Conservation (phyloP, 2,888 invertebrate genomes). For the Catocala nupta region DNA sequence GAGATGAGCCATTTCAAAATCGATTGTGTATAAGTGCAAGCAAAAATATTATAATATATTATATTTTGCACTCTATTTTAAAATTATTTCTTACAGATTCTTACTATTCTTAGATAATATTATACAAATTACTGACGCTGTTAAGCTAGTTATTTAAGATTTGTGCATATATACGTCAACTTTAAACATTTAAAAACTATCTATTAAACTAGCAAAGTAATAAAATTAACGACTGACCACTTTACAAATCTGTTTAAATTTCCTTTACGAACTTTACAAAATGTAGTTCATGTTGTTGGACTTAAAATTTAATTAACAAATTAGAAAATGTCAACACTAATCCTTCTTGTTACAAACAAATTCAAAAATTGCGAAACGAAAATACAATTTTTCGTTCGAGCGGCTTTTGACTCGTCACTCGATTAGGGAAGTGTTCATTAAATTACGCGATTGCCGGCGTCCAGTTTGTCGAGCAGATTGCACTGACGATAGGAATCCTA, state of each 20-base stretch:
- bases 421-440: conserved; percentile 83
- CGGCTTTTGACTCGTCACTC: conserved; percentile 72
- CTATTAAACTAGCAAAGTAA: no score
- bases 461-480: conserved; percentile 78
- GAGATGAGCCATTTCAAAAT: no score
- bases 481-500: conserved; percentile 66
- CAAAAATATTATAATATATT: no score
- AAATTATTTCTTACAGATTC: no score
- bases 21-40: no score
- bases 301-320: conserved; percentile 28
- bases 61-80: no score
- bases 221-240: no score
- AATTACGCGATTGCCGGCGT: conserved; percentile 80
- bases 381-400: conserved; percentile 68
- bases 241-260: neutral
- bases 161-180: no score
- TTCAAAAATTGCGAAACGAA: conserved; percentile 57
- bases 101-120: no score
- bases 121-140: no score
- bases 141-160: no score
- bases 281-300: neutral
- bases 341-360: conserved; percentile 36
- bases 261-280: neutral
- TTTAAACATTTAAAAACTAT: no score
- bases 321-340: conserved; percentile 36